phyloP scores from a whole-genome alignment of 2,113 vertebrate genomes.

The Psophia crepitans region DNA sequence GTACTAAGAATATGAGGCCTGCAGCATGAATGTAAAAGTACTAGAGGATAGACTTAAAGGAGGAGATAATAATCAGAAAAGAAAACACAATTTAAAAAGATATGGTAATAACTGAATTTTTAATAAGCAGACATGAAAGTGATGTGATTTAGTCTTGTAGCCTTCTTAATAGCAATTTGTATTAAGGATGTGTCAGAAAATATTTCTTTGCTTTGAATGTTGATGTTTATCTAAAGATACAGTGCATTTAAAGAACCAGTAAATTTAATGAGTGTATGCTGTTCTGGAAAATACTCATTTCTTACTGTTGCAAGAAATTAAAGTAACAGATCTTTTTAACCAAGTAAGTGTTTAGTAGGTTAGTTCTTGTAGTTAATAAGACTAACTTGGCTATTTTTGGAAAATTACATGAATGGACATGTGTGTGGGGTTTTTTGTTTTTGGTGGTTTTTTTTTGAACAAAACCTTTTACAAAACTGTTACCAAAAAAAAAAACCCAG shows the following conservation, averaged over 20 bases:
- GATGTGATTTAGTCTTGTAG: background rate
- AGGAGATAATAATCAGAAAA: background rate
- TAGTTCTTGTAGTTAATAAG: background rate
- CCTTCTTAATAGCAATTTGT: background rate
- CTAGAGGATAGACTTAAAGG: background rate
- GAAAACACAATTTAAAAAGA: background rate
- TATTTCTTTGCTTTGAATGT: background rate
- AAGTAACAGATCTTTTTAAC: background rate
- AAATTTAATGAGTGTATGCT: background rate
- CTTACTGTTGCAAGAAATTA: background rate
- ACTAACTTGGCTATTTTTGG: background rate
- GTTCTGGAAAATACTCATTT: background rate
- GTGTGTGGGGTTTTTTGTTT: rapidly evolving
- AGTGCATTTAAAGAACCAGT: background rate
- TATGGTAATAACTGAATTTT: background rate
- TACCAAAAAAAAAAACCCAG: background rate
- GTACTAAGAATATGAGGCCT: background rate
- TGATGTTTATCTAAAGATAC: background rate
- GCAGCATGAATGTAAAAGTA: background rate
- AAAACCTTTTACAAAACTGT: background rate
- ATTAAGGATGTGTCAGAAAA: background rate
- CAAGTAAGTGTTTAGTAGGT: background rate
- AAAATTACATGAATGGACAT: background rate
- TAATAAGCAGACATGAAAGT: background rate
- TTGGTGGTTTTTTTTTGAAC: background rate